Base-by-base conservation (phyloP, 2,113 vertebrate genomes). In the Mirounga angustirostris region DNA sequence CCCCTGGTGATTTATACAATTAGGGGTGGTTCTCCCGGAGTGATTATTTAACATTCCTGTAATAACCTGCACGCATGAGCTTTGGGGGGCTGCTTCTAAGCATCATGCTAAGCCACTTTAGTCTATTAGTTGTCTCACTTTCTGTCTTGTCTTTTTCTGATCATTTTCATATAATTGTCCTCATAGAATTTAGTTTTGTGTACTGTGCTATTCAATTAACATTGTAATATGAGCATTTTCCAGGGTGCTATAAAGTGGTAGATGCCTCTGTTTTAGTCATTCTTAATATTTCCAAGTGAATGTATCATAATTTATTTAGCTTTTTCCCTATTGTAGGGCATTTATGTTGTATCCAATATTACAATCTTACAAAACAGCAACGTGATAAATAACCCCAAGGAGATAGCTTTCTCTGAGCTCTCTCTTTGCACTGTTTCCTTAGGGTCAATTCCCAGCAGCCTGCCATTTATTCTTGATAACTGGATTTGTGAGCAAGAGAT, bases 381-480 rank as follows among this genome's bases (percentile, higher is more conserved):
- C 11, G 81, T 86, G 89, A 91, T 91, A 92, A 87, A 95, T 96
- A 83, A 95, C 58, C 24, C 91, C 43, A 28, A 83, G 79, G 40
- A 95, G 36, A 54, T 40, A 50, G 40, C 10, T 30, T 71, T 94
- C 78, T 82, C 65, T 79, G 85, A 52, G 81, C 65, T 84, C 89
- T 63, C 50, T 76, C 36, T 89, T 84, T 28, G 21, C 11, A 85
- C 56, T 52, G 28, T 91, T 92, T 93, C 97, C 97, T 95, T 74
- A 74, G 94, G 87, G 93, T 79, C 83, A 78, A 5, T 95, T 82
- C 97, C 59, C 82, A 96, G 97, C 63, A 95, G 89, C 22, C 67
- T 79, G 22, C 89, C 97, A 87, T 87, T 94, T 89, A 87, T 96
- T 95, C 89, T 91, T 93, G 89, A 86, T 91, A 93, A 97, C 93